phyloP scores from a whole-genome alignment of 2,113 vertebrate genomes.

The Motacilla tschutschensis region DNA sequence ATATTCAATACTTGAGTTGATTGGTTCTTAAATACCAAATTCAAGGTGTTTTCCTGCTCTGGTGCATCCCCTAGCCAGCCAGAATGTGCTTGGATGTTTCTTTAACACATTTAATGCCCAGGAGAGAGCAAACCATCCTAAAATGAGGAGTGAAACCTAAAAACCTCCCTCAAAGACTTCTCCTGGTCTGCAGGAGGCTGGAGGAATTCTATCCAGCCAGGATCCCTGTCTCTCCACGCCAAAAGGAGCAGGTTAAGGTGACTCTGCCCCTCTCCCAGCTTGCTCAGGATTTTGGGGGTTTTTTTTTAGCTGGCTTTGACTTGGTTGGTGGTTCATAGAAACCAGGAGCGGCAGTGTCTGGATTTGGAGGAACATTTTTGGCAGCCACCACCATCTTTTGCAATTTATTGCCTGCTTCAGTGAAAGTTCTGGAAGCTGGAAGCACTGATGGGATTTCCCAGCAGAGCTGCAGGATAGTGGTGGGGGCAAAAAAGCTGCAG shows the following conservation, averaged over 20 bases:
- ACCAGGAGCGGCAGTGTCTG: neutral
- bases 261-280: neutral
- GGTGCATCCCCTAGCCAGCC: neutral
- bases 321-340: neutral
- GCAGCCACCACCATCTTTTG: neutral
- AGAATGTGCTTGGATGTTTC: neutral
- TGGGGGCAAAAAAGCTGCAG: neutral
- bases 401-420: neutral
- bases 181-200: neutral
- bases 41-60: neutral
- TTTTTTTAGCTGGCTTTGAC: neutral
- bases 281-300: neutral
- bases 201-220: neutral
- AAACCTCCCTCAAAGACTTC: neutral
- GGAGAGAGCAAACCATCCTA: neutral
- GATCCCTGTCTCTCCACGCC: neutral
- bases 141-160: neutral
- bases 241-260: constrained; percentile 24
- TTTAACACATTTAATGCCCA: neutral
- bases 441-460: neutral
- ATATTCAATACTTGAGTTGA: neutral
- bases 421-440: constrained; percentile 40
- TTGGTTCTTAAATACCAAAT: neutral
- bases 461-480: neutral
- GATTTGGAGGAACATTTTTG: constrained; percentile 17